Evolutionary conservation across 2,113 vertebrate species (phyloP), one percentile per base, ranked within the genome.

Genomic region (Edolisoma coerulescens): DNA sequence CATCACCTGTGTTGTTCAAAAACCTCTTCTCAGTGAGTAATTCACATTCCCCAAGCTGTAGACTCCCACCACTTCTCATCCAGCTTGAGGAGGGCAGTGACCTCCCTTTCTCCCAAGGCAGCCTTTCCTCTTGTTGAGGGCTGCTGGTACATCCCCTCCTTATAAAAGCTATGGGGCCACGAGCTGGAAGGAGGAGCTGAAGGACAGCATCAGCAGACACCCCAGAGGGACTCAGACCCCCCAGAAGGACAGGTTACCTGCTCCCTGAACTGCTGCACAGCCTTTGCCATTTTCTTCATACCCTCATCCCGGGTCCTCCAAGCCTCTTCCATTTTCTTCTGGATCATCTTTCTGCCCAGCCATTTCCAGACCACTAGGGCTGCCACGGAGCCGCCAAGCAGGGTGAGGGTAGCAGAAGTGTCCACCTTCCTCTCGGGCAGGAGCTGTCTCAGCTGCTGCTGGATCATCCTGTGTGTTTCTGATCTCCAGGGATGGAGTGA

Each of bases 261-360:
- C 35, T 96, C 87, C 77, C 91, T 96, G 92, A 96, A 97, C 70
- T 87, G 56, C 85, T 94, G 89, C 33, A 96, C 87, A 59, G 81
- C 87, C 87, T 95, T 95, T 78, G 91, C 93, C 83, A 97, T 96
- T 81, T 93, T 92, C 78, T 82, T 79, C 93, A 97, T 5, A 11
- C 96, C 69, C 26, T 79, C 82, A 45, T 96, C 87, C 64, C 73
- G 80, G 17, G 33, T 89, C 27, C 54, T 94, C 18, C 6, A 81
- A 80, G 92, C 95, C 32, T 96, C 95, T 94, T 97, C 79, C 11
- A 96, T 96, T 71, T 89, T 88, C 84, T 83, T 86, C 41, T 84
- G 84, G 47, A 92, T 92, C 37, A 12, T 64, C 54, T 87, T 96
- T 67, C 50, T 94, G 16, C 52, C 6, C 84, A 94, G 41, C 95